These are phyloP conservation scores for Heterodera filipjevi DNA, from an alignment of 2,888 invertebrate species.

Conservation along the genomic window DNA sequence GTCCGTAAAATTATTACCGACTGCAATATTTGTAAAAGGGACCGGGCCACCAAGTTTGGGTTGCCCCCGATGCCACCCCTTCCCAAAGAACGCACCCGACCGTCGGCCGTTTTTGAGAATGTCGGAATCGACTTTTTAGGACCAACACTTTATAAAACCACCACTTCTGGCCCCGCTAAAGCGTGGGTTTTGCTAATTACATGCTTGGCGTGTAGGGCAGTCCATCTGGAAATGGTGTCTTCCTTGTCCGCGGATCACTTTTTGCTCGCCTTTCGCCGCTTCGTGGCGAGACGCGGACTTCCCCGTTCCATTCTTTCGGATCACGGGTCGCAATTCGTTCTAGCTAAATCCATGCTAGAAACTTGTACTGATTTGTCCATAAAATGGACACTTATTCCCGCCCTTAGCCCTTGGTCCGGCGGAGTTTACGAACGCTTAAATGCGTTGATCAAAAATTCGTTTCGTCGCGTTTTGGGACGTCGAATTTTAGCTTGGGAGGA, in stretches of 20 bases:
- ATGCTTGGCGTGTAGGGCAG: slow-evolving; percentile 64
- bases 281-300: slow-evolving; percentile 62
- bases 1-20: neutral
- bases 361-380: neutral
- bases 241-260: slow-evolving; percentile 58
- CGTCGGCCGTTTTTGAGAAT: slow-evolving; percentile 54
- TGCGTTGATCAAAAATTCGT: neutral
- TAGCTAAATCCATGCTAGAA: neutral
- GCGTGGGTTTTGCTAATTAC: slow-evolving; percentile 65
- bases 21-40: neutral
- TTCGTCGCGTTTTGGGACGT: slow-evolving; percentile 12
- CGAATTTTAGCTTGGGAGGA: neutral
- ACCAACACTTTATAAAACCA: slow-evolving; percentile 53
- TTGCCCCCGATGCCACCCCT: slow-evolving; percentile 62
- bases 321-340: neutral
- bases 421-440: slow-evolving; percentile 5
- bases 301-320: slow-evolving; percentile 45
- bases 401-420: neutral
- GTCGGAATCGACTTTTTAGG: slow-evolving; percentile 65
- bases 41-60: slow-evolving; percentile 17
- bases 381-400: neutral
- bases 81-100: slow-evolving; percentile 55
- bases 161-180: slow-evolving; percentile 42
- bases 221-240: slow-evolving; percentile 65
- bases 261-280: slow-evolving; percentile 58